Percentiles rank a stretch among this genome's conserved stretches.
These are phyloP conservation scores for Aphelenchoides besseyi DNA, from an alignment of 1,140 invertebrate genomes.

Conservation along the genomic window DNA sequence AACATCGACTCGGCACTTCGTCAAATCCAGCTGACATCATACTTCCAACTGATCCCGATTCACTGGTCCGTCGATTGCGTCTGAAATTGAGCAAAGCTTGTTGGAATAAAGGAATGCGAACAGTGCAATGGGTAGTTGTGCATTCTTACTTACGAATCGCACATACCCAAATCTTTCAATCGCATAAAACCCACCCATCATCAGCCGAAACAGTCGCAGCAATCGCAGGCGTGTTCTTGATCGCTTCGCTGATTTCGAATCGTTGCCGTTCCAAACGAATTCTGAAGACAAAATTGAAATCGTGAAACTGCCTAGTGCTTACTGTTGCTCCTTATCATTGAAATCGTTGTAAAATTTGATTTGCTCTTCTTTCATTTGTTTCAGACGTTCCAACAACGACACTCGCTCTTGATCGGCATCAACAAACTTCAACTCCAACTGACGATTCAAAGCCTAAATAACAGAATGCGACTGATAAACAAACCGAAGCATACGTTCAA, in stretches of 20 bases:
- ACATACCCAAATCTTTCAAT: too few species aligned
- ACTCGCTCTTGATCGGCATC: constrained; percentile 35
- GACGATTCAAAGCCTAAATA: constrained; percentile 39
- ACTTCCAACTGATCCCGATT: constrained; percentile 26
- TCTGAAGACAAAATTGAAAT: constrained; percentile 24
- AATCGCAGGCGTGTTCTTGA: not conserved
- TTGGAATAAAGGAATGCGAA: constrained; percentile 9
- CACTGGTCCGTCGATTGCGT: not conserved
- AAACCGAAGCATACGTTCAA: constrained; percentile 1
- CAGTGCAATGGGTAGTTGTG: too few species aligned
- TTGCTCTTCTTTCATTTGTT: constrained; percentile 42
- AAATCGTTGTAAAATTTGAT: constrained; percentile 41
- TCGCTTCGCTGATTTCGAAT: constrained; percentile 18
- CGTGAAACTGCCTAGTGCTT: too few species aligned
- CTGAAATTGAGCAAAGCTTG: constrained; percentile 3
- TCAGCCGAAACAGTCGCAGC: not conserved
- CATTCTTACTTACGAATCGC: too few species aligned
- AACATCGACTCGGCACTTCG: constrained; percentile 33
- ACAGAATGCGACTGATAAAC: not conserved
- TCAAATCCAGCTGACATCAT: constrained; percentile 24
- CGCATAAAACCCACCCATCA: not conserved
- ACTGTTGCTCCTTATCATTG: constrained; percentile 47
- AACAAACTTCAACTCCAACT: constrained; percentile 32
- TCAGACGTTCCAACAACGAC: constrained; percentile 31
- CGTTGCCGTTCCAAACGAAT: constrained; percentile 27